Percentiles rank a stretch among this genome's conserved stretches.
Evolutionary conservation across 1,140 invertebrate species (phyloP).

Genomic region (Megathymus violae): DNA sequence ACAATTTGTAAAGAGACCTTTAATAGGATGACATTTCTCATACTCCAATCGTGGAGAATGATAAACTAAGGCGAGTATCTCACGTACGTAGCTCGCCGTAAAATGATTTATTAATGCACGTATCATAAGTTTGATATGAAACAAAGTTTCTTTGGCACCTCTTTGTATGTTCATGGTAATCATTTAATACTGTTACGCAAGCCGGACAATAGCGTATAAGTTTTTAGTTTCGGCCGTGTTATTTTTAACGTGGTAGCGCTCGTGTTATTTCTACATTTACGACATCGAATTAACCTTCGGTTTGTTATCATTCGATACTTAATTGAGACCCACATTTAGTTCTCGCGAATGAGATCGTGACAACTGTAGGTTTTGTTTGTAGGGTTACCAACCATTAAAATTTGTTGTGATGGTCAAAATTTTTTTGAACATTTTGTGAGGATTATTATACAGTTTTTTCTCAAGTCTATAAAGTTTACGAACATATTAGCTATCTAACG

Average conservation of each 20-base stretch:
- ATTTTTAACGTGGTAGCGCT: not conserved
- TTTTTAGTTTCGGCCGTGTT: not conserved
- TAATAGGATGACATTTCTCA: not conserved
- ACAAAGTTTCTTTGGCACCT: not conserved
- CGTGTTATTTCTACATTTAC: not conserved
- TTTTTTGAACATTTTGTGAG: too few species aligned
- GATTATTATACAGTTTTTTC: too few species aligned
- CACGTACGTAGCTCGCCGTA: not conserved
- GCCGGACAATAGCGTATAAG: not conserved
- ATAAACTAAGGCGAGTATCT: not conserved
- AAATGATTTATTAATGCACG: slow-evolving; percentile 1
- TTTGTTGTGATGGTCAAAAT: too few species aligned
- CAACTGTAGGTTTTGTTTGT: too few species aligned
- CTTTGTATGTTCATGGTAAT: not conserved
- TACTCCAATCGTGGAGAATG: not conserved
- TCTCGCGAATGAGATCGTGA: not conserved
- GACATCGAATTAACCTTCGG: slow-evolving; percentile 4
- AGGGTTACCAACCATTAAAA: too few species aligned
- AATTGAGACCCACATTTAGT: slow-evolving; percentile 5
- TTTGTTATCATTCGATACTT: slow-evolving; percentile 1
- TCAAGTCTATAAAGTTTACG: too few species aligned
- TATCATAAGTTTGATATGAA: not conserved
- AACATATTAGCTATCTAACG: too few species aligned
- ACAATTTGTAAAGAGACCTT: not conserved
- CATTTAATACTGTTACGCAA: not conserved